Percentiles rank a stretch among this genome's conserved stretches.
Evolutionary conservation across 2,113 vertebrate species (phyloP).

Genomic region (Psephotus haematonotus): DNA sequence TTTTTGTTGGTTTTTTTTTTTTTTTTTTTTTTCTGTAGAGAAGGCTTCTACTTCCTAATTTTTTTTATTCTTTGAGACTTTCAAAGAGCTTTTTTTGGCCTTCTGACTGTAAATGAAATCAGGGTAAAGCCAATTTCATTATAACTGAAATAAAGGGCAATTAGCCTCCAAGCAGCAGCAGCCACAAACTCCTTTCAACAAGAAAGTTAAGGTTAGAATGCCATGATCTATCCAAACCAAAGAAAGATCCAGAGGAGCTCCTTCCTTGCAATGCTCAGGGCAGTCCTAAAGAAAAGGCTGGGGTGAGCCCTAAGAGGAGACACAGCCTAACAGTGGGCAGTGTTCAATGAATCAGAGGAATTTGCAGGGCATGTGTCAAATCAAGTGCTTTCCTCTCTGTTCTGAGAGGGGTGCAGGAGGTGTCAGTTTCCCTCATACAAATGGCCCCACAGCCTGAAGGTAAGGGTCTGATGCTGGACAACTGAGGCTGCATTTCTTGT

Average conservation of each 20-base stretch:
- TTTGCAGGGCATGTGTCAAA: not conserved
- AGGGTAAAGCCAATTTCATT: not conserved
- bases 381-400: not conserved
- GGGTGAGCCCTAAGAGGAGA: not conserved
- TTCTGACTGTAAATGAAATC: not conserved
- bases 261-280: not conserved
- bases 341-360: not conserved
- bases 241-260: not conserved
- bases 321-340: not conserved
- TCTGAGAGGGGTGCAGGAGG: not conserved
- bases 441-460: not conserved
- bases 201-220: not conserved
- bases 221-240: not conserved
- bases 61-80: not conserved
- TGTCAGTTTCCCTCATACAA: not conserved
- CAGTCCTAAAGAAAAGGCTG: not conserved
- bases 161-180: not conserved
- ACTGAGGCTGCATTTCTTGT: not conserved
- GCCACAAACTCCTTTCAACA: not conserved
- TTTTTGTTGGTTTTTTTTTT: rapidly evolving
- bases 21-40: not conserved
- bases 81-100: not conserved
- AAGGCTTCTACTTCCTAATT: not conserved
- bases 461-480: not conserved
- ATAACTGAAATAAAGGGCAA: not conserved